phyloP scores from a whole-genome alignment of 92 coral and sea anemone genomes.

The Desmophyllum pertusum region DNA sequence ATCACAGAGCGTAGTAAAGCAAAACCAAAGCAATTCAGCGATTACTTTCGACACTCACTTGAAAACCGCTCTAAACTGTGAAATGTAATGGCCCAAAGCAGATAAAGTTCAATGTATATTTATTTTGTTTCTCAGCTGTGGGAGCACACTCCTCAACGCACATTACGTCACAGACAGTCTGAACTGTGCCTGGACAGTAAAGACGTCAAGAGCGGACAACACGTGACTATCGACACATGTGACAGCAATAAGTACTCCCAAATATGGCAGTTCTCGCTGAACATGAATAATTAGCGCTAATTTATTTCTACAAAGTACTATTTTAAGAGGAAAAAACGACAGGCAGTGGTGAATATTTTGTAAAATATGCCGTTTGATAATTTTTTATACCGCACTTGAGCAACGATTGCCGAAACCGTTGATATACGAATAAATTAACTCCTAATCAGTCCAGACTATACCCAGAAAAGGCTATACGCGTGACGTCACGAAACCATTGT shows the following conservation, averaged over 20 bases:
- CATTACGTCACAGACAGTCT: slow-evolving; percentile 79
- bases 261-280: slow-evolving; percentile 90
- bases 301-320: background rate
- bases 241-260: slow-evolving; percentile 56
- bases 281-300: slow-evolving; percentile 54
- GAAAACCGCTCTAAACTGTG: too few relatives aligned
- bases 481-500: too few relatives aligned
- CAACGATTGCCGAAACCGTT: background rate
- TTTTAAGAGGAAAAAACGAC: background rate
- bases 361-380: background rate
- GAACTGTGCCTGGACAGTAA: slow-evolving; percentile 88
- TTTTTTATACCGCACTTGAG: slow-evolving; percentile 13
- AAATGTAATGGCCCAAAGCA: too few relatives aligned
- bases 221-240: slow-evolving; percentile 71
- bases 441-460: too few relatives aligned
- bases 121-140: slow-evolving; percentile 61
- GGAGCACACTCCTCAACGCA: slow-evolving; percentile 80
- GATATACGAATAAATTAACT: background rate
- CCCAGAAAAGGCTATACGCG: too few relatives aligned
- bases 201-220: slow-evolving; percentile 52
- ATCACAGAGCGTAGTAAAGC: too few relatives aligned
- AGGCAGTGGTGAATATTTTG: background rate
- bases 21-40: too few relatives aligned
- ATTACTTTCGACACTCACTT: too few relatives aligned
- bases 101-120: too few relatives aligned